Conservation (phyloP, 1,140 invertebrate genomes). For the Bombus difficillimus region DNA sequence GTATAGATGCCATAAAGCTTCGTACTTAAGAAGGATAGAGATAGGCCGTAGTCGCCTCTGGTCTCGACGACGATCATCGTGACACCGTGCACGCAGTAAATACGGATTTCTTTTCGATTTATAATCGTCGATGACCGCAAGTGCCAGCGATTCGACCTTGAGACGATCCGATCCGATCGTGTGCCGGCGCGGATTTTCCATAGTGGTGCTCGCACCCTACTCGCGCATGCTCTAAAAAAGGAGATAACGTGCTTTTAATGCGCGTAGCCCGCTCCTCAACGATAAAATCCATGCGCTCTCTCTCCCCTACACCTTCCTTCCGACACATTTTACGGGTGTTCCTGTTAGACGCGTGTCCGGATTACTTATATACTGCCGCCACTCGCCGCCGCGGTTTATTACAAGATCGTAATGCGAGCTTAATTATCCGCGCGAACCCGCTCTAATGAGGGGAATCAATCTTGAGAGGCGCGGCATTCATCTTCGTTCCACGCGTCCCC, state of each 20-base stretch:
- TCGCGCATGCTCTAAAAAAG: slow-evolving; percentile 41
- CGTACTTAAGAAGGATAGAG: not conserved
- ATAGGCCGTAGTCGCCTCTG: not conserved
- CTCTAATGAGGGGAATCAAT: slow-evolving; percentile 69
- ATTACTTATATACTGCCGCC: not conserved
- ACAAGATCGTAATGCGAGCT: slow-evolving; percentile 63
- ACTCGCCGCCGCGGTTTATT: slow-evolving; percentile 43
- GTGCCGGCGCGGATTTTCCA: slow-evolving; percentile 14
- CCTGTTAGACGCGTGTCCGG: slow-evolving; percentile 48
- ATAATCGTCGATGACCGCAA: slow-evolving; percentile 52
- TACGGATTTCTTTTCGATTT: slow-evolving; percentile 34
- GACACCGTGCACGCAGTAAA: slow-evolving; percentile 19
- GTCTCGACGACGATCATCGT: not conserved
- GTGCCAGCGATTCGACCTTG: slow-evolving; percentile 58
- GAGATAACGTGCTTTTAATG: slow-evolving; percentile 70
- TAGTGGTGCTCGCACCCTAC: not conserved
- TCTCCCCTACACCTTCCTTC: not conserved
- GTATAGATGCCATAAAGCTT: slow-evolving; percentile 9
- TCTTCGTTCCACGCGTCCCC: slow-evolving; percentile 54
- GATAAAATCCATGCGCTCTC: slow-evolving; percentile 1
- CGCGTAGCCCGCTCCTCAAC: slow-evolving; percentile 12
- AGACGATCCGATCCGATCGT: slow-evolving; percentile 42
- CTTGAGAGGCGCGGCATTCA: slow-evolving; percentile 60
- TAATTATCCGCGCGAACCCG: slow-evolving; percentile 60
- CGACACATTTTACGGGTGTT: slow-evolving; percentile 55